A percentile compares a stretch with the other conserved stretches of the same genome.
These are phyloP conservation scores for Delia radicum DNA, from an alignment of 1,140 invertebrate genomes.

Conservation along the genomic window DNA sequence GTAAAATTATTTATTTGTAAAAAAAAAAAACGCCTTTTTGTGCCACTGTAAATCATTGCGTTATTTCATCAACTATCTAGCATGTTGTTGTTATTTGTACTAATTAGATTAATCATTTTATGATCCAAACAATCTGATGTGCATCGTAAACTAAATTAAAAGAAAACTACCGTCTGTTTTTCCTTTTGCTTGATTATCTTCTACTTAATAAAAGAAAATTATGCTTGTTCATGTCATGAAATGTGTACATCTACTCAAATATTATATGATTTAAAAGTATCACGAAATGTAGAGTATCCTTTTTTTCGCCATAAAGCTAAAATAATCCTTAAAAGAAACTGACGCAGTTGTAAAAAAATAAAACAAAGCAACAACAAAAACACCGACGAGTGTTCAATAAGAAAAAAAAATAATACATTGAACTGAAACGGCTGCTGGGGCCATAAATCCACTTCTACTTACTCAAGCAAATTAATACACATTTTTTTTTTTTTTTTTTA, in stretches of 20 bases:
- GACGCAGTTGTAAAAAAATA: background rate
- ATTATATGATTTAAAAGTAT: background rate
- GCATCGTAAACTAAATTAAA: constrained; percentile 24
- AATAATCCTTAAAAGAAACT: constrained; percentile 24
- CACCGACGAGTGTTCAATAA: background rate
- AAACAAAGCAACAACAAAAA: background rate
- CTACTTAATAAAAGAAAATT: background rate
- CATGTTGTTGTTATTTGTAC: background rate
- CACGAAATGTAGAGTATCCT: background rate
- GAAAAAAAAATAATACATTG: constrained; percentile 21
- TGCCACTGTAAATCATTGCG: background rate
- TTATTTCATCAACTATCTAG: background rate
- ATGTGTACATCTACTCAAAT: background rate
- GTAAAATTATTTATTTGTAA: no score
- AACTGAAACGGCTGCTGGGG: constrained; percentile 26
- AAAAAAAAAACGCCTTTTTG: no score
- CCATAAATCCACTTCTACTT: constrained; percentile 27
- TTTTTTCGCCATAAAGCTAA: background rate
- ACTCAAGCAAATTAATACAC: constrained; percentile 31
- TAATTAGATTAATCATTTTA: constrained; percentile 24
- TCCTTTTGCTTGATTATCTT: background rate
- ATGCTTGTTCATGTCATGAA: background rate
- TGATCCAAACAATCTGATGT: constrained; percentile 4
- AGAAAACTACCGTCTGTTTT: constrained; percentile 12
- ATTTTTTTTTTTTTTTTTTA: background rate